phyloP scores from a whole-genome alignment of 92 coral and sea anemone genomes.

The Nematostella vectensis region DNA sequence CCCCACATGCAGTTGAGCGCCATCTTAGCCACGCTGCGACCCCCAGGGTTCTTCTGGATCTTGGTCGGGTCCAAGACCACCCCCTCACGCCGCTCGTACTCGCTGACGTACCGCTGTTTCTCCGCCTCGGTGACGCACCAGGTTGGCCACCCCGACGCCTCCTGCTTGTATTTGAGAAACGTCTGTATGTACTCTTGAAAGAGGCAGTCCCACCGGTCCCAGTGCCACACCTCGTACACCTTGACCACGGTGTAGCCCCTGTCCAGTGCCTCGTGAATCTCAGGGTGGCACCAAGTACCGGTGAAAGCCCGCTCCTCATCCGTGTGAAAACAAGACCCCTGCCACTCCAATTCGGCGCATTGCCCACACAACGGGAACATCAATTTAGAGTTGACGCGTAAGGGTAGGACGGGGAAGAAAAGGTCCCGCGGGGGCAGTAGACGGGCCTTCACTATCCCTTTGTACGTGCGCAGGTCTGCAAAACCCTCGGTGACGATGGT shows the following conservation, averaged over 20 bases:
- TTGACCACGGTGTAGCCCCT: not conserved
- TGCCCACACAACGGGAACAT: too few relatives aligned
- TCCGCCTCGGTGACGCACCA: not conserved
- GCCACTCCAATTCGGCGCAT: not conserved
- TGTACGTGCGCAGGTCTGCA: too few relatives aligned
- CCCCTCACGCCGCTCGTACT: not conserved
- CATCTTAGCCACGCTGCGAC: not conserved
- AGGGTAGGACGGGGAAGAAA: too few relatives aligned
- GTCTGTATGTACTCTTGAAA: conserved; percentile 2
- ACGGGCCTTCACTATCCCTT: too few relatives aligned
- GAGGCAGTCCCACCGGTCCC: not conserved
- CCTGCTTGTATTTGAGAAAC: not conserved
- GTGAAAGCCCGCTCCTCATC: not conserved
- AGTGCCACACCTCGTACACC: conserved; percentile 4
- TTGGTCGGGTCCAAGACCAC: not conserved
- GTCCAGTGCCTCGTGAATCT: not conserved
- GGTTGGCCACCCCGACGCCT: conserved; percentile 9
- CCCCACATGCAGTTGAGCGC: conserved; percentile 25
- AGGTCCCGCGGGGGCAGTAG: too few relatives aligned
- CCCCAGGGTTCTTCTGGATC: not conserved
- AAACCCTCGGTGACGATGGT: conserved; percentile 7
- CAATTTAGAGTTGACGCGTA: too few relatives aligned
- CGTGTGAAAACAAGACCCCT: not conserved
- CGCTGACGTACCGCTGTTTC: not conserved
- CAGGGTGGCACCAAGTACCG: not conserved